Evolutionary conservation across 2,888 invertebrate species (phyloP), one percentile per base, ranked within the genome.

Genomic region (Branchinecta sandiegonensis): DNA sequence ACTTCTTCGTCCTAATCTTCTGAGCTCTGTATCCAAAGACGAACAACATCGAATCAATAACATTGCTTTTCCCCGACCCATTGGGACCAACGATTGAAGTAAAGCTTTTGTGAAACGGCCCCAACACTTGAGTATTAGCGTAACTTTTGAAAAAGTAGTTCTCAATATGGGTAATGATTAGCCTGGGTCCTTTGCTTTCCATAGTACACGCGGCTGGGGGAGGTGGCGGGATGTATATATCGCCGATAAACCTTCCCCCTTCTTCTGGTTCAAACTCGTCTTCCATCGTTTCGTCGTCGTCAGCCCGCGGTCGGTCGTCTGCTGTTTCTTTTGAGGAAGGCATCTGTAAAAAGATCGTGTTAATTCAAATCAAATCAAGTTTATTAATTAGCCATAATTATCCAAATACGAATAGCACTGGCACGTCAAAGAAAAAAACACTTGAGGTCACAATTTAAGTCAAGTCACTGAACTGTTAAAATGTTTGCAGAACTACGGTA

Each of bases 11-110:
- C 46, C 99, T 84, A 71, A 99, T 94, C 79, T 94, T 96, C 65
- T 87, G 85, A 0, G 97, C 94, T 74, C 96, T 83, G 77, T 93
- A 97, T 1, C 99, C 99, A 81, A 99, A 99, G 0, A 99, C 99
- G 81, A 99, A 99, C 72, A 99, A 81, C 89, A 99, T 91, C 0
- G 99, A 93, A 79, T 99, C 99, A 74, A 99, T 99, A 0, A 97
- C 94, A 78, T 99, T 99, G 74, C 95, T 95, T 77, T 99, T 99
- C 0, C 99, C 99, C 78, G 94, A 96, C 46, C 99, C 99, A 79
- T 99, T 99, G 0, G 99, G 97, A 0, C 99, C 99, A 72, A 99
- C 88, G 69, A 99, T 94, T 1, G 95, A 86, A 8, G 96, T 93
- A 75, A 96, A 97, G 76, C 91, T 90, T 89, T 94, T 93, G 77